These are phyloP conservation scores for Psittacula echo DNA, from an alignment of 2,797 vertebrate genomes.

Conservation along the genomic window DNA sequence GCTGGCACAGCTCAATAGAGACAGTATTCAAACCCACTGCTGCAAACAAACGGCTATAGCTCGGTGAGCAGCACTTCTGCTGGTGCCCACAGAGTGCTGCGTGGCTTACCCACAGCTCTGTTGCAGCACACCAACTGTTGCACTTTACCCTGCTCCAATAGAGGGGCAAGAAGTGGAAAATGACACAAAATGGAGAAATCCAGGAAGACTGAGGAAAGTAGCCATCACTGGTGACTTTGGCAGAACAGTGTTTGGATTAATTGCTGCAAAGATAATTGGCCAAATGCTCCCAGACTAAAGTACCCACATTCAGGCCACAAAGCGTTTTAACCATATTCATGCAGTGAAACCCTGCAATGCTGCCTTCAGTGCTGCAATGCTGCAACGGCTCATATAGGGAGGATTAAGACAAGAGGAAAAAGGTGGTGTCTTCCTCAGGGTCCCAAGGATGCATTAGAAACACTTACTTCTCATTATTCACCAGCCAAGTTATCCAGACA, in stretches of 20 bases:
- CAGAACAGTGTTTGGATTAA: background rate
- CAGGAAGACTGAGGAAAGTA: background rate
- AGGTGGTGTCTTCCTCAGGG: background rate
- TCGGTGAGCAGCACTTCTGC: background rate
- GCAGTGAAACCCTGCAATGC: background rate
- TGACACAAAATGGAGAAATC: background rate
- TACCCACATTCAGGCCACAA: background rate
- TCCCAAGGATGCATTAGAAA: background rate
- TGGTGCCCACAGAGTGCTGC: background rate
- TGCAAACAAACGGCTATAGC: background rate
- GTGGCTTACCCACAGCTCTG: fast-evolving
- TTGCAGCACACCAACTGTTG: fast-evolving
- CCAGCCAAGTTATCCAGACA: background rate
- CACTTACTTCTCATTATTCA: background rate
- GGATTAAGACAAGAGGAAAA: background rate
- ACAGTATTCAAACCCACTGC: background rate
- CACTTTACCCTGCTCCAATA: background rate
- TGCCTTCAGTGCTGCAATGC: background rate
- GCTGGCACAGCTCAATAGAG: background rate
- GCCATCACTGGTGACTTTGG: fast-evolving
- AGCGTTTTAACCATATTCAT: fast-evolving
- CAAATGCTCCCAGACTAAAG: background rate
- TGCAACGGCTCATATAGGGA: fast-evolving
- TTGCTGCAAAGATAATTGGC: background rate
- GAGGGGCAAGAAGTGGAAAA: background rate